These are phyloP conservation scores for Sus cebifrons DNA, from an alignment of 2,797 vertebrate genomes.

Conservation along the genomic window DNA sequence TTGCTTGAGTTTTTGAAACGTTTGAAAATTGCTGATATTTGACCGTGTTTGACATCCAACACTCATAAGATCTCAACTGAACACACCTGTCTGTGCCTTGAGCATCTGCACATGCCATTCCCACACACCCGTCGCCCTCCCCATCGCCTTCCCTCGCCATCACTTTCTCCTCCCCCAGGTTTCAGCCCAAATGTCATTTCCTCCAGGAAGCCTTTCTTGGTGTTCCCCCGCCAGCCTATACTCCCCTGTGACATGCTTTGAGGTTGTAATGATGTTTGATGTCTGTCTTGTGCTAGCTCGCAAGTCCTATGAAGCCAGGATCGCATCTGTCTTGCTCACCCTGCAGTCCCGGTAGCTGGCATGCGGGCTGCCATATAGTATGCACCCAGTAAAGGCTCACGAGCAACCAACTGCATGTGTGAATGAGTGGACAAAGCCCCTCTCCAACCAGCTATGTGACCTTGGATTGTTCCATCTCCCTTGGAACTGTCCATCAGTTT, in stretches of 20 bases:
- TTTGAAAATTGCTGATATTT: neutral
- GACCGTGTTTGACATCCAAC: neutral
- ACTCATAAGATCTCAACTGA: neutral
- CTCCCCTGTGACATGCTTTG: rapidly evolving
- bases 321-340: neutral
- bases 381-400: neutral
- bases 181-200: neutral
- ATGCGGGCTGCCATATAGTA: neutral
- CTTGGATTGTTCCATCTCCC: neutral
- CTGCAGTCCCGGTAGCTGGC: neutral
- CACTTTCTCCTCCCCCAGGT: neutral
- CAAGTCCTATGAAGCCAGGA: neutral
- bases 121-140: too few relatives aligned
- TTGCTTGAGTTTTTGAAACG: neutral
- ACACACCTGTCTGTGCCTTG: neutral
- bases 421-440: neutral
- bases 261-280: neutral
- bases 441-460: neutral
- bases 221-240: rapidly evolving
- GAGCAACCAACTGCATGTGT: neutral
- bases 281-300: neutral
- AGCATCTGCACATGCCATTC: neutral
- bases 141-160: neutral
- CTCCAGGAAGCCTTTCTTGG: neutral
- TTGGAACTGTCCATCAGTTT: neutral